Percentiles rank a stretch among this genome's conserved stretches.
Conservation (phyloP, 23 tunicate genomes). For the Ascidia mentula region DNA sequence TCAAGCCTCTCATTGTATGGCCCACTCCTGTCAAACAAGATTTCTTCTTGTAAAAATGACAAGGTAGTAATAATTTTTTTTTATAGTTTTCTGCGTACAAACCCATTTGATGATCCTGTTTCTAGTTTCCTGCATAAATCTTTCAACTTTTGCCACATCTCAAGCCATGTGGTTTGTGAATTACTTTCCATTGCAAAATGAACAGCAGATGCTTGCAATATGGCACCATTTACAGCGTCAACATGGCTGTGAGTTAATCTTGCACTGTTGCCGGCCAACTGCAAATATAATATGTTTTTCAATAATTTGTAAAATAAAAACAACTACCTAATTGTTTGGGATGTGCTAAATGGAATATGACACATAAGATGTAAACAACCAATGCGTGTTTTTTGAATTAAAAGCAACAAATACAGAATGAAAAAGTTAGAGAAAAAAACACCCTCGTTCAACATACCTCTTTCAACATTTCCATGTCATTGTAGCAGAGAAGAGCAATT, state of each 20-base stretch:
- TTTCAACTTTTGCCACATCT: slow-evolving; percentile 25
- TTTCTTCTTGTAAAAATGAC: background rate
- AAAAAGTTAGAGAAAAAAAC: no score
- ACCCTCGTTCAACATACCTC: slow-evolving; percentile 6
- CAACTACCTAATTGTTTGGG: no score
- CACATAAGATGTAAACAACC: no score
- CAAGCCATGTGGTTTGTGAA: slow-evolving; percentile 27
- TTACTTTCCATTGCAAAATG: slow-evolving; percentile 36
- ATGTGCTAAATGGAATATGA: no score
- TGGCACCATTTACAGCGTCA: slow-evolving; percentile 68
- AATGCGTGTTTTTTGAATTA: no score
- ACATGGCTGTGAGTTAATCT: slow-evolving; percentile 52
- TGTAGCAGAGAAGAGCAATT: slow-evolving; percentile 46
- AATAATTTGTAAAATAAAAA: no score
- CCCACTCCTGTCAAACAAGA: no score
- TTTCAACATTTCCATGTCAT: slow-evolving; percentile 13
- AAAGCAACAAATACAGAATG: no score
- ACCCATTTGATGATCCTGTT: background rate
- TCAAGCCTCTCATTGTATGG: no score
- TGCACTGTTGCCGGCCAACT: slow-evolving; percentile 44
- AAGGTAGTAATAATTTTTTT: background rate
- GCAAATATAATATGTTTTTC: no score
- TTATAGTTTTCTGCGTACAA: background rate
- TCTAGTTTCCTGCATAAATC: background rate
- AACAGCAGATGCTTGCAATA: slow-evolving; percentile 55